Base-by-base conservation (phyloP, 2,113 vertebrate species). In the Aegotheles bennettii region DNA sequence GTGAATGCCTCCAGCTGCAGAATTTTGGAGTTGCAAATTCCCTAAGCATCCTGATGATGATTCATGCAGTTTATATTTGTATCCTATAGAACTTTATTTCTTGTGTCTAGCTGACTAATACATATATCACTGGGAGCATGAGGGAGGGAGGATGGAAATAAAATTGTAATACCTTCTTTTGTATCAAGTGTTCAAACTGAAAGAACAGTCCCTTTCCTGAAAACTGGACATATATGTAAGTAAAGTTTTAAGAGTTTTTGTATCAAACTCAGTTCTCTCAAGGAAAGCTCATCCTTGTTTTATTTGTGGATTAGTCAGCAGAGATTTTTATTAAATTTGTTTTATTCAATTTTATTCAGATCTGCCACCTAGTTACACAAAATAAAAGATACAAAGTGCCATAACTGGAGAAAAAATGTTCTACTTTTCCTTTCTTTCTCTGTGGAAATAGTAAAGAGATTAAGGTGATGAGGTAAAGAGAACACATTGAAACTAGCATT, bases 91-190 rank as follows among this genome's bases (percentile, higher is more conserved):
- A 69, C 16, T 78, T 79, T 0, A 68, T 76, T 87, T 80, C 31
- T 65, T 16, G 6, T 43, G 16, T 47, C 26, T 57, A 38, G 36
- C 29, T 86, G 51, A 43, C 38, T 83, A 20, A 67, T 38, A n/a
- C 6, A 24, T 70, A 29, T 53, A 43, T 35, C 24, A 23, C 14
- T 35, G 51, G 36, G 18, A 54, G 48, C 1, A 3, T n/a, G n/a
- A 8, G 25, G 10, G 2, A 2, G n/a, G 4, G 17, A 2, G 10
- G 6, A 21, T 1, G 1, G 12, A 21, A 5, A 13, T 26, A 43
- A 54, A 36, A 43, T 25, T 33, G 11, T 5, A 91, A 43, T 10
- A 33, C 5, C 3, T 53, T 28, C 10, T 80, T 48, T 77, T 19
- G n/a, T 38, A 33, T 43, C 7, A 11, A 59, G 17, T 50, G 8